These are phyloP conservation scores for Crossocerus cetratus DNA, from an alignment of 2,888 invertebrate species.

Conservation along the genomic window DNA sequence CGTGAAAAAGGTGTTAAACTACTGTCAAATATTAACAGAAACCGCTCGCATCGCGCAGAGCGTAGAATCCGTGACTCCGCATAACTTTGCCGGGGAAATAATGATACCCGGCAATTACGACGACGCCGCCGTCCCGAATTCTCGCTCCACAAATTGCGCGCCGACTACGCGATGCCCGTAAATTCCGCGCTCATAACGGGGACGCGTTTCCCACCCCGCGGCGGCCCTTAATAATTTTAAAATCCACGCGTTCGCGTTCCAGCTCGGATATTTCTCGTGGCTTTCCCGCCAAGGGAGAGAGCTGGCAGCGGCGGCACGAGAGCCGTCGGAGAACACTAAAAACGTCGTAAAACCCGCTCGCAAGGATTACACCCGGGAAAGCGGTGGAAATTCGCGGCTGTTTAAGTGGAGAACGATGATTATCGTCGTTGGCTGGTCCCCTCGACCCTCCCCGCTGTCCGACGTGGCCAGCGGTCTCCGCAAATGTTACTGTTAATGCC, in stretches of 20 bases:
- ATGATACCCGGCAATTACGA: not conserved
- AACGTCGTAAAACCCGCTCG: constrained; percentile 49
- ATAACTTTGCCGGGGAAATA: not conserved
- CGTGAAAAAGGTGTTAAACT: too few relatives aligned
- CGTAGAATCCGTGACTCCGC: not conserved
- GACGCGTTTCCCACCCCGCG: constrained; percentile 21
- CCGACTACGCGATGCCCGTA: not conserved
- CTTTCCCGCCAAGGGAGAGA: constrained; percentile 22
- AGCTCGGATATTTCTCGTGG: constrained; percentile 39
- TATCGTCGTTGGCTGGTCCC: constrained; percentile 30
- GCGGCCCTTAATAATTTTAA: constrained; percentile 45
- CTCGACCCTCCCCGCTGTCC: too few relatives aligned
- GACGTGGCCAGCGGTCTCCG: constrained; percentile 24
- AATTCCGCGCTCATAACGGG: not conserved
- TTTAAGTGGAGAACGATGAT: constrained; percentile 45
- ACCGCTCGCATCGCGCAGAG: too few relatives aligned
- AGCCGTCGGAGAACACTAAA: constrained; percentile 37
- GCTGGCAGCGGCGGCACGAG: constrained; percentile 5
- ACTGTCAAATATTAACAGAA: too few relatives aligned
- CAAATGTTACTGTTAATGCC: too few relatives aligned
- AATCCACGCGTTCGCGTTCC: constrained; percentile 33
- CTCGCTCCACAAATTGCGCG: not conserved
- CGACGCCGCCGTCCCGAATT: not conserved
- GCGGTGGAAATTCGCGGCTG: constrained; percentile 47
- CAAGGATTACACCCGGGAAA: constrained; percentile 39